These are phyloP conservation scores for Paratrypauchen microcephalus DNA, from an alignment of 2,797 vertebrate species.

Conservation along the genomic window DNA sequence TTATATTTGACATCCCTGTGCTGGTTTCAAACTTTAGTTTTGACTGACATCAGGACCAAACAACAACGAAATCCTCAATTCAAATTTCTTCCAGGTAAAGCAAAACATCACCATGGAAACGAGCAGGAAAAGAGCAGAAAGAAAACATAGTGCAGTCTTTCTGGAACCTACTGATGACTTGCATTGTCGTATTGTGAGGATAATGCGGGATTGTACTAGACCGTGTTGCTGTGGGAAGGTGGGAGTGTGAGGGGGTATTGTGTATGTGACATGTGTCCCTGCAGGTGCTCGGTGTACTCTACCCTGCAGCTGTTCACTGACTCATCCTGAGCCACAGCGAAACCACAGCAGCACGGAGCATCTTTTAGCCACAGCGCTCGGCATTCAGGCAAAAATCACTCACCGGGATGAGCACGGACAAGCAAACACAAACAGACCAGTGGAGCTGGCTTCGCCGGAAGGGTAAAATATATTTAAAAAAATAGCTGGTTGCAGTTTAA, in stretches of 20 bases:
- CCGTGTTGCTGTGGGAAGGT: conserved; percentile 4
- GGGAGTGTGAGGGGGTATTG: conserved; percentile 25
- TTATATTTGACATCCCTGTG: no score
- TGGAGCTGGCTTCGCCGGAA: no score
- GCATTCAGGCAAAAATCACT: conserved; percentile 8
- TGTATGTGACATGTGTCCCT: conserved; percentile 9
- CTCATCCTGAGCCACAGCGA: conserved; percentile 26
- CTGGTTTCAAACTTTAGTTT: no score
- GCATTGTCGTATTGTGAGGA: conserved; percentile 4
- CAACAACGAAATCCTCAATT: no score
- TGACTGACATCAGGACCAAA: no score
- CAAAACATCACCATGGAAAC: no score
- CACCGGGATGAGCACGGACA: conserved; percentile 6
- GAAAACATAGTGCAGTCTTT: no score
- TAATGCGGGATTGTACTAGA: not conserved
- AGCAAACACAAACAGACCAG: not conserved
- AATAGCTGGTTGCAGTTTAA: no score
- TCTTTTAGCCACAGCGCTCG: conserved; percentile 17
- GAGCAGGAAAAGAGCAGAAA: no score
- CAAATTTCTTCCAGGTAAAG: not conserved
- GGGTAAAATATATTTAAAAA: no score
- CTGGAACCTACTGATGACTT: no score
- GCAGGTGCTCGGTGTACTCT: conserved; percentile 26
- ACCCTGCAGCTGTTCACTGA: conserved; percentile 36
- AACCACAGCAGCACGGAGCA: conserved; percentile 23